Conservation (phyloP, 2,888 invertebrate species). For the Aethes cnicana region DNA sequence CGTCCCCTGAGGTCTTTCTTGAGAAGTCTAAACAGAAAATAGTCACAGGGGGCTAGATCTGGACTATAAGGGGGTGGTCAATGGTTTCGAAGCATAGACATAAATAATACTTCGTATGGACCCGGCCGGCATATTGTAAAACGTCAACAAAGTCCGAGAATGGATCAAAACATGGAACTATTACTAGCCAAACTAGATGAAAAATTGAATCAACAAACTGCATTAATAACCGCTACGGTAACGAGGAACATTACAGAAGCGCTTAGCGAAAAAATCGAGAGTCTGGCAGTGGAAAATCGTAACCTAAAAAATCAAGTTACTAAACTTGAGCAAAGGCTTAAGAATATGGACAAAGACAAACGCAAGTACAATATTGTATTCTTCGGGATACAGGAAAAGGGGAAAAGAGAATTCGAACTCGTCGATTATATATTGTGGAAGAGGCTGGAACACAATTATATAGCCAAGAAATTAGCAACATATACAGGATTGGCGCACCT, state of each 20-base stretch:
- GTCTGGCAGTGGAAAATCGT: constrained; percentile 19
- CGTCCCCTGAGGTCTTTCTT: no score
- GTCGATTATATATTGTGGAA: constrained; percentile 19
- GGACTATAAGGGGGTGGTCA: no score
- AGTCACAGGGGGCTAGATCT: no score
- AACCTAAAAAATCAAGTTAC: constrained; percentile 11
- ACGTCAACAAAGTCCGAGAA: no score
- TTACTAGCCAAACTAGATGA: no score
- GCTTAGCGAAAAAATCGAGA: constrained; percentile 22
- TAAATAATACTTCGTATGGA: no score
- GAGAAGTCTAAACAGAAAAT: no score
- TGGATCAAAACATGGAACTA: no score
- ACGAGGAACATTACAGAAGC: constrained; percentile 14
- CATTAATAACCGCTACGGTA: constrained; percentile 6
- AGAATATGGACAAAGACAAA: constrained; percentile 9
- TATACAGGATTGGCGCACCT: constrained; percentile 18
- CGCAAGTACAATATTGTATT: constrained; percentile 22
- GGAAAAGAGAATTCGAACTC: constrained; percentile 26
- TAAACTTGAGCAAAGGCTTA: constrained; percentile 18
- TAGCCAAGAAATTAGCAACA: no score
- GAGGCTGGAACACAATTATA: constrained; percentile 16
- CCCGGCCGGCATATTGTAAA: no score
- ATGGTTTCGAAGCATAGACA: no score
- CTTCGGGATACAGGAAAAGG: constrained; percentile 26
- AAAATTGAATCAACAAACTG: constrained; percentile 19